phyloP scores from a whole-genome alignment of 2,888 invertebrate species.

The Drosophila tripunctata region DNA sequence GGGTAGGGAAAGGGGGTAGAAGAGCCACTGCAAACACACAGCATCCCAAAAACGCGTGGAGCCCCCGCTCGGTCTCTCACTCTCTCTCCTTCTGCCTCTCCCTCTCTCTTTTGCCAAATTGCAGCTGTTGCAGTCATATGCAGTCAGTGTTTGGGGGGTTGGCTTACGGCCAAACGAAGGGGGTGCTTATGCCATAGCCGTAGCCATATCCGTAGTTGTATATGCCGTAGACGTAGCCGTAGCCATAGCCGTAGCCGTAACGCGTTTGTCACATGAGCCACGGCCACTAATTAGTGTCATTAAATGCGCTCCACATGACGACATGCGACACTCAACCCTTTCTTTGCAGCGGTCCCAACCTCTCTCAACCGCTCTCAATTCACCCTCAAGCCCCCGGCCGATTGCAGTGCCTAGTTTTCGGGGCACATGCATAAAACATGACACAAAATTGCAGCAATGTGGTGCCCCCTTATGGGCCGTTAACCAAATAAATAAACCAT shows the following conservation, averaged over 20 bases:
- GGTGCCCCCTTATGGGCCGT: conserved; percentile 17
- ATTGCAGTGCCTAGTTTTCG: conserved; percentile 22
- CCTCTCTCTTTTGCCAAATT: conserved; percentile 26
- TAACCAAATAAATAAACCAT: conserved; percentile 73
- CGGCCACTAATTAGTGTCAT: conserved; percentile 84
- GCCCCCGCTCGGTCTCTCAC: too few species aligned
- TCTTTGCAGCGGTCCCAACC: not conserved
- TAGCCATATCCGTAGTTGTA: conserved; percentile 53
- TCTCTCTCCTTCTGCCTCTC: too few species aligned
- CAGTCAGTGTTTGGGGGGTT: conserved; percentile 41
- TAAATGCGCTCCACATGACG: conserved; percentile 81
- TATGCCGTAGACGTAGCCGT: too few species aligned
- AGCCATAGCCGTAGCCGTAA: conserved; percentile 47
- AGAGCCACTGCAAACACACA: conserved; percentile 10
- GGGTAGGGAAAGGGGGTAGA: not conserved
- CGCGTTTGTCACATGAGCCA: conserved; percentile 83
- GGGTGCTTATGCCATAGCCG: conserved; percentile 9
- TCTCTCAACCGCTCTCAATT: not conserved
- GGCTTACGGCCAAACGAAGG: conserved; percentile 1
- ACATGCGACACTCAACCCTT: conserved; percentile 50
- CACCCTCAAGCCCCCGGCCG: not conserved
- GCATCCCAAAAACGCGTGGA: conserved; percentile 21
- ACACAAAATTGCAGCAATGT: conserved; percentile 65
- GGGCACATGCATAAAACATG: conserved; percentile 59
- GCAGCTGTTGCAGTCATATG: conserved; percentile 71